phyloP scores from a whole-genome alignment of 2,113 vertebrate genomes.

The Arvicanthis niloticus region DNA sequence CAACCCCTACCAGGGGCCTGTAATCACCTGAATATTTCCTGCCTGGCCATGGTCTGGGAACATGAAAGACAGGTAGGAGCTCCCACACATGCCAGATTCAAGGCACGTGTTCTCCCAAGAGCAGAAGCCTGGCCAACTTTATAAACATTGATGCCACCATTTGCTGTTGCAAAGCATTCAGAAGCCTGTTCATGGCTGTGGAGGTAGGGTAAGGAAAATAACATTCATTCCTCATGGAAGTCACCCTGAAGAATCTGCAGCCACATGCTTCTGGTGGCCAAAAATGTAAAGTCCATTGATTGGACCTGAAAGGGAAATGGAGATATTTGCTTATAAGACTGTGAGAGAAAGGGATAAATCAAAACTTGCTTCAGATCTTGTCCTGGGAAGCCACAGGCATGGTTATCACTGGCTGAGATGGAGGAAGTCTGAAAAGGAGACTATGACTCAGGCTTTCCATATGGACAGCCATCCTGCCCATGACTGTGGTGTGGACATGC shows the following conservation, averaged over 20 bases:
- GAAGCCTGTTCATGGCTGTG: neutral
- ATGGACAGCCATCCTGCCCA: neutral
- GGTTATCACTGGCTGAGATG: neutral
- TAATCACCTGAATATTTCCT: neutral
- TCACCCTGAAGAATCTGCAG: neutral
- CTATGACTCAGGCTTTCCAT: neutral
- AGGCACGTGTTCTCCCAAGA: neutral
- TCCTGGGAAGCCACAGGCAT: neutral
- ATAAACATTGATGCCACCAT: neutral
- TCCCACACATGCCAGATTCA: rapidly evolving
- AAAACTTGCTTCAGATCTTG: neutral
- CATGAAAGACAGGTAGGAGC: neutral
- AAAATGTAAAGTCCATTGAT: neutral
- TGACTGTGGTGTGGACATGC: neutral
- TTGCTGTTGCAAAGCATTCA: neutral
- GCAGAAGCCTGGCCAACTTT: neutral
- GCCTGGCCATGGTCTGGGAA: neutral
- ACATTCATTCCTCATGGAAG: neutral
- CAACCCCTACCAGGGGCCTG: neutral
- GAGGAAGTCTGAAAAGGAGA: neutral
- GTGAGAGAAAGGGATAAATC: neutral
- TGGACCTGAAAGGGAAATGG: neutral
- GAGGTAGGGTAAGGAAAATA: neutral
- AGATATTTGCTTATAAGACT: neutral
- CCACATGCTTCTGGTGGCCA: neutral